These are phyloP conservation scores for Cheilosia grossa DNA, from an alignment of 2,888 invertebrate species.

Conservation along the genomic window DNA sequence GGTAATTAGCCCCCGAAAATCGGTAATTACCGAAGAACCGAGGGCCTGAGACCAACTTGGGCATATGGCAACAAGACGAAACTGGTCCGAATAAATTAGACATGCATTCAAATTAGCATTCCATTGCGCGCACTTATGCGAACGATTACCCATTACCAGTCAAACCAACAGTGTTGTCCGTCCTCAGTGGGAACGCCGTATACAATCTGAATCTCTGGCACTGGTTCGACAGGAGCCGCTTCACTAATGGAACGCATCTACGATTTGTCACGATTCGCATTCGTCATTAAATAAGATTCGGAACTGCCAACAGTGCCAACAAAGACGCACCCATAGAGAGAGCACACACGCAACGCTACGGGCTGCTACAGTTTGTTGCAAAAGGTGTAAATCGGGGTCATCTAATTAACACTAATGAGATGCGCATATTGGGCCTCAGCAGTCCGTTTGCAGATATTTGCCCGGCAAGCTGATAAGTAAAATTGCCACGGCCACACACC, in stretches of 20 bases:
- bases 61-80: constrained; percentile 43
- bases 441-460: constrained; percentile 53
- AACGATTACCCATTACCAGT: constrained; percentile 66
- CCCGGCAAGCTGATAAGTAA: constrained; percentile 64
- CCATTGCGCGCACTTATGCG: constrained; percentile 59
- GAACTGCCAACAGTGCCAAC: constrained; percentile 34
- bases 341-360: constrained; percentile 6
- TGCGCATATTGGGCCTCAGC: constrained; percentile 62
- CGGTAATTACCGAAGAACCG: constrained; percentile 65
- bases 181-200: neutral
- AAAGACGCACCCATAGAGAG: constrained; percentile 22
- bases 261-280: constrained; percentile 72
- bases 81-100: constrained; percentile 73
- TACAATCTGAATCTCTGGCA: constrained; percentile 28
- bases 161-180: constrained; percentile 41
- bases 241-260: constrained; percentile 66
- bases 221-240: constrained; percentile 21
- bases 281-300: constrained; percentile 72
- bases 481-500: constrained; percentile 40
- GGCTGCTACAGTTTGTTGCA: constrained; percentile 41
- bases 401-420: constrained; percentile 75
- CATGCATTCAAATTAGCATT: constrained; percentile 72
- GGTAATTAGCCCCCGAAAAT: constrained; percentile 74
- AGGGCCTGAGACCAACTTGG: constrained; percentile 21
- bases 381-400: constrained; percentile 65